Evolutionary conservation across 2,888 invertebrate species (phyloP).

Genomic region (Chymomyza amoena): DNA sequence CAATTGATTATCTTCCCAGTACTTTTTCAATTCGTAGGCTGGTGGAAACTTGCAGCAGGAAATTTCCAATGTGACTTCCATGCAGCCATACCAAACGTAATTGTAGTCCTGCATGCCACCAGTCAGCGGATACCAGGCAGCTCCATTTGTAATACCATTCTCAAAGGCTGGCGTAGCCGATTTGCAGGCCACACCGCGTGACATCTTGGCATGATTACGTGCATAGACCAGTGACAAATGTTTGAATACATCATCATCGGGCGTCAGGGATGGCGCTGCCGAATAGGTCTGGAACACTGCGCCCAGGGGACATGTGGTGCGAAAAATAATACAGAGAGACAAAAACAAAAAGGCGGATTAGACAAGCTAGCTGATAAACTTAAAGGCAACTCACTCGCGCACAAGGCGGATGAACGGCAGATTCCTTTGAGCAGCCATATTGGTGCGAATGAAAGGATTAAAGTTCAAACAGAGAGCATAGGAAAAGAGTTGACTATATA

Average conservation of each 20-base stretch:
- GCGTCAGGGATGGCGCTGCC: slow-evolving; percentile 89
- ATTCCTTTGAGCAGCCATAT: slow-evolving; percentile 82
- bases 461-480: slow-evolving; percentile 48
- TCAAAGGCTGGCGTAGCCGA: slow-evolving; percentile 87
- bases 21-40: slow-evolving; percentile 86
- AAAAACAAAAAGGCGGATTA: neutral
- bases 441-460: slow-evolving; percentile 66
- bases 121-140: slow-evolving; percentile 94
- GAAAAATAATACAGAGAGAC: slow-evolving; percentile 23
- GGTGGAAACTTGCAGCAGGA: slow-evolving; percentile 97
- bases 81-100: slow-evolving; percentile 94
- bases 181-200: slow-evolving; percentile 89
- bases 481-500: slow-evolving; percentile 69
- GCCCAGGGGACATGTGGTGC: slow-evolving; percentile 82
- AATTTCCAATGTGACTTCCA: slow-evolving; percentile 96
- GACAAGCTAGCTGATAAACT: neutral
- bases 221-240: slow-evolving; percentile 92
- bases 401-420: slow-evolving; percentile 86
- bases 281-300: slow-evolving; percentile 93
- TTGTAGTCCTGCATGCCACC: slow-evolving; percentile 89
- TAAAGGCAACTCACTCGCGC: slow-evolving; percentile 82
- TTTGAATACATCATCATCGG: slow-evolving; percentile 95
- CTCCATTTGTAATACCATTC: slow-evolving; percentile 96
- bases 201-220: slow-evolving; percentile 93
- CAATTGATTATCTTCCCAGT: slow-evolving; percentile 93